Evolutionary conservation across 2,888 invertebrate genomes (phyloP).

Genomic region (Cistogaster globosa): DNA sequence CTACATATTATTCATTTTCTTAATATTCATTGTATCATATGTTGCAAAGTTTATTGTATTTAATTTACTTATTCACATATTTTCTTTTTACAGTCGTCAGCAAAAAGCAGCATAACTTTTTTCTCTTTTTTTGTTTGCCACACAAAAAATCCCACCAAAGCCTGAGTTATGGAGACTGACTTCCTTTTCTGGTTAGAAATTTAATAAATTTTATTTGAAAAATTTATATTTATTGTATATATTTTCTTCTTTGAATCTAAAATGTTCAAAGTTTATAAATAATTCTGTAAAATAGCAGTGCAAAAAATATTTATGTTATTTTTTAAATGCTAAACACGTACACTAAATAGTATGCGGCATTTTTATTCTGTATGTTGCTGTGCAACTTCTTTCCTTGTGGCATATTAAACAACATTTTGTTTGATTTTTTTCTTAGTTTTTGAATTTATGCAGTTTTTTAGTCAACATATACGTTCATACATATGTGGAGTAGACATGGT

Average conservation of each 20-base stretch:
- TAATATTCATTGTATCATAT: constrained; percentile 5
- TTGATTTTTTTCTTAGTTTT: neutral
- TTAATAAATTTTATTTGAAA: constrained; percentile 52
- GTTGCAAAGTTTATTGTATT: constrained; percentile 63
- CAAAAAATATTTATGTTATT: constrained; percentile 32
- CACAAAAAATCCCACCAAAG: constrained; percentile 16
- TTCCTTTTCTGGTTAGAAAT: constrained; percentile 61
- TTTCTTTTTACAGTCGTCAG: constrained; percentile 9
- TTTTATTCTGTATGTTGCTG: constrained; percentile 44
- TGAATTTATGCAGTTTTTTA: constrained; percentile 46
- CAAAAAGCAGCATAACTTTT: constrained; percentile 10
- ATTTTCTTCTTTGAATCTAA: constrained; percentile 37
- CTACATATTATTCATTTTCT: neutral
- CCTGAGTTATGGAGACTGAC: constrained; percentile 22
- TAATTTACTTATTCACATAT: constrained; percentile 42
- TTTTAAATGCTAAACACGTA: constrained; percentile 71
- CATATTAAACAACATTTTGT: constrained; percentile 17
- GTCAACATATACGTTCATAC: constrained; percentile 13
- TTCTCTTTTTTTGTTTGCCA: neutral
- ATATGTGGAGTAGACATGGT: constrained; percentile 9
- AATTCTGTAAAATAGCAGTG: constrained; percentile 53
- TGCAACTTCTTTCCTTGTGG: constrained; percentile 47
- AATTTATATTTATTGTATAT: constrained; percentile 1
- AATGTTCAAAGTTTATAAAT: constrained; percentile 64
- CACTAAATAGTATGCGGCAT: constrained; percentile 65